Evolutionary conservation across 2,888 invertebrate genomes (phyloP), one percentile per base, ranked within the genome.

Genomic region (Heteromurus nitidus): DNA sequence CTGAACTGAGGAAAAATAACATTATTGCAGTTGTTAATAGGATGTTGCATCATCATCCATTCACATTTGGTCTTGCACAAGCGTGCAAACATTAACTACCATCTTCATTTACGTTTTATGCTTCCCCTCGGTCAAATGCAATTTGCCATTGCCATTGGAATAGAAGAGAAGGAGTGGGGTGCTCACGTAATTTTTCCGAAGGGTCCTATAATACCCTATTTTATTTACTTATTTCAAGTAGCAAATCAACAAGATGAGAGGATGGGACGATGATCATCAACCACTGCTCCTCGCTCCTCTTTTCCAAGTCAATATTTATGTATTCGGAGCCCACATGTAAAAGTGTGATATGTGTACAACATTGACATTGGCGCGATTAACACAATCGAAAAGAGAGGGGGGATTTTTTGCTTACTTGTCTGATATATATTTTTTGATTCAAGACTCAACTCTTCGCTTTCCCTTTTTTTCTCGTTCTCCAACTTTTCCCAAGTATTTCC

Each of bases 161-260:
- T 60, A 60, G n/a, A n/a, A n/a, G n/a, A n/a, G n/a, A n/a, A n/a
- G n/a, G n/a, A n/a, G n/a, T n/a, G n/a, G 60, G 53, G 53, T 60
- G 22, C 28, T 65, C 28, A 2, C 65, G 36, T 67, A 67, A 67
- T 67, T 67, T 67, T 47, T 47, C 67, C 67, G 67, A 67, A 36
- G 67, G 67, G 67, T 67, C 47, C 67, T 18, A 67, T 67, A 60
- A 60, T 30, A 24, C 67, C 67, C 36, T n/a, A 44, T 67, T 64
- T 64, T 64, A 64, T 47, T 47, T 67, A 44, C 47, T 67, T 47
- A 26, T 47, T 47, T 67, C 67, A 42, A 67, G 36, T 20, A 67
- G 36, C n/a, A 47, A 5, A 36, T 5, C 36, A 36, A 36, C 36
- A 36, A 36, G 36, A 36, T 36, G 36, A 36, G 36, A 9, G 7